A percentile compares a stretch with the other conserved stretches of the same genome.
Conservation (phyloP, 1,140 invertebrate genomes). For the Polyergus mexicanus region DNA sequence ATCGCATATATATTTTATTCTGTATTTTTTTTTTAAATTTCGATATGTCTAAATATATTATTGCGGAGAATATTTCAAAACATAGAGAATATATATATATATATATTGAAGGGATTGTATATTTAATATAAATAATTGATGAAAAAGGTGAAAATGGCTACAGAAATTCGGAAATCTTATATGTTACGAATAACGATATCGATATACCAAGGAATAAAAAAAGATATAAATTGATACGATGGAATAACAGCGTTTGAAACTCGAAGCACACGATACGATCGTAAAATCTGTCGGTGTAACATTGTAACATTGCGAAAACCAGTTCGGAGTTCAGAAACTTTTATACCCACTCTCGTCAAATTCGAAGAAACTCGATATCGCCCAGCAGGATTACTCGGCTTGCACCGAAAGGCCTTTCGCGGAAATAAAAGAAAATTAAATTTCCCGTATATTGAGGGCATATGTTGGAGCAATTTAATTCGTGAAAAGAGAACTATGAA, state of each 20-base stretch:
- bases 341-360: constrained; percentile 36
- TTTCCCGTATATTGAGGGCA: constrained; percentile 48
- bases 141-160: not conserved
- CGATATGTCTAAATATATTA: not conserved
- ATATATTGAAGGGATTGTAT: not conserved
- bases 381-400: constrained; percentile 30
- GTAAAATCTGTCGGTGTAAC: constrained; percentile 59
- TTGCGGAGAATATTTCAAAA: not conserved
- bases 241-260: constrained; percentile 24
- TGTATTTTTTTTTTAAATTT: not conserved
- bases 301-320: constrained; percentile 44
- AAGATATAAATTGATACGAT: constrained; percentile 26
- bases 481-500: constrained; percentile 28
- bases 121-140: not conserved
- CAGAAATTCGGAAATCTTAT: not conserved
- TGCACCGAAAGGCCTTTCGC: constrained; percentile 30
- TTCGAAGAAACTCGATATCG: constrained; percentile 56
- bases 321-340: constrained; percentile 53
- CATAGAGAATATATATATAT: not conserved
- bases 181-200: constrained; percentile 3
- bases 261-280: constrained; percentile 15
- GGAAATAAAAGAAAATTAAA: constrained; percentile 48
- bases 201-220: not conserved
- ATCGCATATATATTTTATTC: not conserved
- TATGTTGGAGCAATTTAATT: constrained; percentile 56